These are phyloP conservation scores for Ischnus inquisitorius DNA, from an alignment of 2,888 invertebrate species.

Conservation along the genomic window DNA sequence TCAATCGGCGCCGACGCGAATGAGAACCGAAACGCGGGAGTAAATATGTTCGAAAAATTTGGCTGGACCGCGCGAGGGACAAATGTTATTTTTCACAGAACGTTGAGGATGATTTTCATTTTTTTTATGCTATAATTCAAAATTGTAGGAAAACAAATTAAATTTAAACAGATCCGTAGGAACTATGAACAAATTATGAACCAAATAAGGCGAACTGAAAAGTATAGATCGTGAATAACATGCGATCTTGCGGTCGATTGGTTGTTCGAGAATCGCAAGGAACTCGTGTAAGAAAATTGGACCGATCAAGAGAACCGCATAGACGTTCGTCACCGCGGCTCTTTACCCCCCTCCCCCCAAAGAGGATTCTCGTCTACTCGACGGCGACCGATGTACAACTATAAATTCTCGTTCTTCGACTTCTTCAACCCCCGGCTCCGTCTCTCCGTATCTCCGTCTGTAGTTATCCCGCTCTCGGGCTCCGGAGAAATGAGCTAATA, in stretches of 20 bases:
- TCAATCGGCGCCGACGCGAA: no score
- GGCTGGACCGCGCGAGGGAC: no score
- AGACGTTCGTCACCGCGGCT: conserved; percentile 24
- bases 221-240: neutral
- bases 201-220: neutral
- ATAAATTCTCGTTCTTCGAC: conserved; percentile 62
- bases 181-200: neutral
- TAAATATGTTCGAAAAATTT: no score
- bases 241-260: conserved; percentile 23
- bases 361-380: conserved; percentile 8
- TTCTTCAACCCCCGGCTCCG: conserved; percentile 12
- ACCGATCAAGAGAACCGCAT: conserved; percentile 43
- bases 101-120: no score
- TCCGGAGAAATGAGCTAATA: conserved; percentile 47
- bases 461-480: conserved; percentile 63
- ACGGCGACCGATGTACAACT: conserved; percentile 27
- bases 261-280: conserved; percentile 8
- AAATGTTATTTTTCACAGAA: no score
- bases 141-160: no score
- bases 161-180: neutral
- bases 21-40: no score
- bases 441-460: conserved; percentile 33
- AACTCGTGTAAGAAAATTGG: conserved; percentile 61
- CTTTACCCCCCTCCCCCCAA: neutral
- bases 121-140: no score